Percentiles rank a stretch among this genome's conserved stretches.
These are phyloP conservation scores for Aramus guarauna DNA, from an alignment of 2,113 vertebrate genomes.

Conservation along the genomic window DNA sequence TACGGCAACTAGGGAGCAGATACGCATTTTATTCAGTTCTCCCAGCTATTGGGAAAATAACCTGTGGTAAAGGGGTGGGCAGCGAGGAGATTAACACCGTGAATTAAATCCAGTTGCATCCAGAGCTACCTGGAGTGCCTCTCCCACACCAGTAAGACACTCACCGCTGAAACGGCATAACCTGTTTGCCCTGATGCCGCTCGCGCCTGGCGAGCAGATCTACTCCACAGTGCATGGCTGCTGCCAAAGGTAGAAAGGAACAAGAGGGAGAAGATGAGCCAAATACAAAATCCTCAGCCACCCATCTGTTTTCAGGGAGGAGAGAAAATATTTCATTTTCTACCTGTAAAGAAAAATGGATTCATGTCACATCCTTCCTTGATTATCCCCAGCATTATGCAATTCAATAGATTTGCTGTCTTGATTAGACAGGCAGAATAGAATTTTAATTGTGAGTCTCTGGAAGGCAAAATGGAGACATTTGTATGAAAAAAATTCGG, in stretches of 20 bases:
- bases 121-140: background rate
- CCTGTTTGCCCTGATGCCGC: background rate
- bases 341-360: constrained; percentile 61
- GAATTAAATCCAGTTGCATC: background rate
- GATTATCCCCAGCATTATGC: constrained; percentile 65
- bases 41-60: background rate
- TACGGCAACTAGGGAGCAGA: background rate
- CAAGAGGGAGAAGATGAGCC: background rate
- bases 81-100: rapidly evolving
- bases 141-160: background rate
- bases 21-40: background rate
- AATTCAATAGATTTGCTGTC: constrained; percentile 67
- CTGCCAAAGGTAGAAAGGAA: background rate
- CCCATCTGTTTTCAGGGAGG: background rate
- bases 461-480: constrained; percentile 56
- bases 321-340: constrained; percentile 53
- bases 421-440: constrained; percentile 68
- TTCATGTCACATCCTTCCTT: constrained; percentile 66
- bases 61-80: background rate
- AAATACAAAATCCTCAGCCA: background rate
- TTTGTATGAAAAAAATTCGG: constrained; percentile 36
- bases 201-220: background rate
- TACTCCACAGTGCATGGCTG: background rate
- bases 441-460: constrained; percentile 66
- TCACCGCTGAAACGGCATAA: background rate